Evolutionary conservation across 2,888 invertebrate species (phyloP), one percentile per base, ranked within the genome.

Genomic region (Hydroisotoma schaefferi): DNA sequence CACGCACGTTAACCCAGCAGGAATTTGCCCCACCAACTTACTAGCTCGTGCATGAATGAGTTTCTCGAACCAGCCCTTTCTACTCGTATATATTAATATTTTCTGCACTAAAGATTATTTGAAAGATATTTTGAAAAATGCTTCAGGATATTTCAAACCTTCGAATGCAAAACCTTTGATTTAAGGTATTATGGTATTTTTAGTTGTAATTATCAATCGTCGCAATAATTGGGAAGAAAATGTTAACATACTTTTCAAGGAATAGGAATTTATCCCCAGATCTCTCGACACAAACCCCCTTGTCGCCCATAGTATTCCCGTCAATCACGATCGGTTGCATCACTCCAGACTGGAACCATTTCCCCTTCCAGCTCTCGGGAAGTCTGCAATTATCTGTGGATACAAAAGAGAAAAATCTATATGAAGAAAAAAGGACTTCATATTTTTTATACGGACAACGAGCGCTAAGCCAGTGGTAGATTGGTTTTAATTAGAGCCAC

Each of bases 241-340:
- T n/a, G n/a, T n/a, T 33, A 38, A 54, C 65, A 62, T 62, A 65
- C 65, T 56, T 55, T 37, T 52, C 52, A 47, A 66, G 49, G 53
- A 70, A 68, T 25, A 70, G 59, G 47, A 68, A 70, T 58, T 70
- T 70, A 60, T 70, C 70, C 4, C 59, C 66, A n/a, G 62, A 61
- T 20, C 67, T 54, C 37, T 70, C 70, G 22, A 60, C 55, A 46
- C 70, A 70, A 10, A 55, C 61, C 22, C 70, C 70, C 40, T 68
- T 70, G 28, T 56, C 60, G 2, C 57, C 65, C 29, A 70, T 68
- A 22, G 60, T 58, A 18, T 60, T 68, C 37, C 59, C 58, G 55
- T 71, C 64, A 23, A 71, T 69, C 2, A 61, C 4, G 40, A 71
- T 62, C 2, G 57, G 58, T 1, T 52, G 27, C 10, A 49, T 52